phyloP scores from a whole-genome alignment of 2,888 invertebrate species.

The Ophioninae sp. region DNA sequence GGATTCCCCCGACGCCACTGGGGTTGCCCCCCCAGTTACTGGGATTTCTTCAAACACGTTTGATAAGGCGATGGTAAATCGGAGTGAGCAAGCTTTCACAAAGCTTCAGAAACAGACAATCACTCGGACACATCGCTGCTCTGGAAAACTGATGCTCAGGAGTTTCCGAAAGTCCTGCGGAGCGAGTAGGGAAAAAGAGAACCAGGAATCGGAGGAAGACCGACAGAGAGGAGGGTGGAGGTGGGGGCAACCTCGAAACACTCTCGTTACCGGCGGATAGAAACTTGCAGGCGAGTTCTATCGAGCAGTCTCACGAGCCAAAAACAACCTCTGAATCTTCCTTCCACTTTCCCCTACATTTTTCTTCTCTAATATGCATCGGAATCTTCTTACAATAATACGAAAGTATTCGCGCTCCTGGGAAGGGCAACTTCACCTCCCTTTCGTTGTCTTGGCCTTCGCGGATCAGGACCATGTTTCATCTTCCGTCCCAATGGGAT shows the following conservation, averaged over 20 bases:
- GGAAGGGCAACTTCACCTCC: conserved; percentile 7
- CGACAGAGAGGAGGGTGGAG: background rate
- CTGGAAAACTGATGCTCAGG: conserved; percentile 43
- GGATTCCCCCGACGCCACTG: conserved; percentile 49
- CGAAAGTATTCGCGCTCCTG: conserved; percentile 28
- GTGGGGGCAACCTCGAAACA: conserved; percentile 45
- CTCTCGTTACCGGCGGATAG: conserved; percentile 61
- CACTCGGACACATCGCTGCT: conserved; percentile 11
- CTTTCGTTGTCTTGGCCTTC: conserved; percentile 33
- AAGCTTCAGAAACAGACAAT: conserved; percentile 32
- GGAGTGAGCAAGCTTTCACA: conserved; percentile 13
- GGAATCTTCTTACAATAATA: conserved; percentile 52
- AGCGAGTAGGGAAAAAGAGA: background rate
- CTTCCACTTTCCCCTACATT: conserved; percentile 12
- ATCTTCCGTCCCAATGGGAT: conserved; percentile 53
- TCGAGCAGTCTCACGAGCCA: conserved; percentile 34
- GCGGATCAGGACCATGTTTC: conserved; percentile 31
- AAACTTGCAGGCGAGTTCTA: conserved; percentile 52
- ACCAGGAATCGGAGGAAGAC: background rate
- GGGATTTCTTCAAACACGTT: background rate
- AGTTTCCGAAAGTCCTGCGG: background rate
- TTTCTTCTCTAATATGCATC: conserved; percentile 14
- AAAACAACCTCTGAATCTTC: conserved; percentile 33
- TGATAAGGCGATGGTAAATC: background rate
- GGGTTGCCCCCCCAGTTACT: conserved; percentile 11